Conservation (phyloP, 2,113 vertebrate genomes). For the Laticauda laticaudata region DNA sequence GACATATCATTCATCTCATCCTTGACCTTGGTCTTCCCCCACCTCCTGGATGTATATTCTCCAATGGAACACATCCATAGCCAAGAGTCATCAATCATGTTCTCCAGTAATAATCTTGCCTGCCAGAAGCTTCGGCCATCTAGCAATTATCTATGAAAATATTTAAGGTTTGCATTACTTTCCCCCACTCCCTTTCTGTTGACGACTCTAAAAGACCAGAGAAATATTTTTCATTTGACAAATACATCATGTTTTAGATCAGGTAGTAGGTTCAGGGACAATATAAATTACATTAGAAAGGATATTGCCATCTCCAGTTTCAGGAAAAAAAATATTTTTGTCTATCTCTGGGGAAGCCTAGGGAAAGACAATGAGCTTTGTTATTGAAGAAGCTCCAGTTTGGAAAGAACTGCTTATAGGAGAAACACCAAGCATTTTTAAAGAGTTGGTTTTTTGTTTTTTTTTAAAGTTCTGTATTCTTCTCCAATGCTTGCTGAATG, state of each 20-base stretch:
- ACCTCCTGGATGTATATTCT: too few species aligned
- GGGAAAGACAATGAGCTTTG: background rate
- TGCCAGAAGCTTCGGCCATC: too few species aligned
- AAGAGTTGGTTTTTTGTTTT: background rate
- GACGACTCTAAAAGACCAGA: too few species aligned
- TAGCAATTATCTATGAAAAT: too few species aligned
- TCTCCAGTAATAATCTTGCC: too few species aligned
- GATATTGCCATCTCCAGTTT: background rate
- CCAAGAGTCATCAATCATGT: too few species aligned
- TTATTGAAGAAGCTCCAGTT: background rate
- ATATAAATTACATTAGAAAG: background rate
- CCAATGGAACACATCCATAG: too few species aligned
- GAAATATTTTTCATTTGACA: too few species aligned
- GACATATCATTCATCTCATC: too few species aligned
- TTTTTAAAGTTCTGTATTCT: background rate
- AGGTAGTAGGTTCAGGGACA: background rate
- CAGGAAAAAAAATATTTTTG: background rate
- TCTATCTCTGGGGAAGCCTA: background rate
- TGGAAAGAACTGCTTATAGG: background rate
- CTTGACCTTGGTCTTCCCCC: too few species aligned
- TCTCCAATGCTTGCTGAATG: background rate
- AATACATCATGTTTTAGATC: background rate
- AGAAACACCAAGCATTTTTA: background rate
- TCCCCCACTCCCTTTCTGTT: too few species aligned
- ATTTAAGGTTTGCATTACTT: too few species aligned